Evolutionary conservation across 2,113 vertebrate species (phyloP), one percentile per base, ranked within the genome.

Genomic region (Sebastes fasciatus): DNA sequence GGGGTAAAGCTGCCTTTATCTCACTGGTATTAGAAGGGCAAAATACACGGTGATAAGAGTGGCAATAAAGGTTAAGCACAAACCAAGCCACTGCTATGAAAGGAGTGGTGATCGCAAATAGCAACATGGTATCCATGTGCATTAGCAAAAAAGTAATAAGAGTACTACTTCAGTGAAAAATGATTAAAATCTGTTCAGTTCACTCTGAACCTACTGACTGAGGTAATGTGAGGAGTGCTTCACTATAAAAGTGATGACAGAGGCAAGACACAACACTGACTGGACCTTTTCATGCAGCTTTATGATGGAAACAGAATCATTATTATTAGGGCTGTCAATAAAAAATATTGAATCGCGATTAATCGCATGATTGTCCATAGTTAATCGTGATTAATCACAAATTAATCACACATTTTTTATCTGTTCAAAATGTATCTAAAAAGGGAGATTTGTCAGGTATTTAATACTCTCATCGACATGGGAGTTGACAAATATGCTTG

Each of bases 1-100:
- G 61, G 49, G 67, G 14, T 11, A 48, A 57, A 42, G 23, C 48
- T 42, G 63, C 48, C 54, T 83, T 74, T 69, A 64, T 65, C 45
- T 57, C 6, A 65, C 21, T 48, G 10, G 21, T 51, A 52, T 46
- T 12, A 68, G 13, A 49, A 52, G 64, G 19, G 13, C 8, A 48
- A 42, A 75, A 65, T 17, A 12, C 57, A 62, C 4, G 0, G 19
- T 7, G 55, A 60, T 42, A 57, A 49, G 23, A 26, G 23, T 43
- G 19, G 26, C 26, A 23, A 40, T 34, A 60, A 82, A 77, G 58
- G 60, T 60, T 46, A 63, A 58, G 52, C 17, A n/a, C 19, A 60
- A 21, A 58, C 5, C 4, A 7, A 49, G 2, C 1, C 46, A 23
- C 3, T 43, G 26, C 10, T 51, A 1, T 21, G 26, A 70, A 40